Evolutionary conservation across 2,888 invertebrate species (phyloP).

Genomic region (Luffia ferchaultella): DNA sequence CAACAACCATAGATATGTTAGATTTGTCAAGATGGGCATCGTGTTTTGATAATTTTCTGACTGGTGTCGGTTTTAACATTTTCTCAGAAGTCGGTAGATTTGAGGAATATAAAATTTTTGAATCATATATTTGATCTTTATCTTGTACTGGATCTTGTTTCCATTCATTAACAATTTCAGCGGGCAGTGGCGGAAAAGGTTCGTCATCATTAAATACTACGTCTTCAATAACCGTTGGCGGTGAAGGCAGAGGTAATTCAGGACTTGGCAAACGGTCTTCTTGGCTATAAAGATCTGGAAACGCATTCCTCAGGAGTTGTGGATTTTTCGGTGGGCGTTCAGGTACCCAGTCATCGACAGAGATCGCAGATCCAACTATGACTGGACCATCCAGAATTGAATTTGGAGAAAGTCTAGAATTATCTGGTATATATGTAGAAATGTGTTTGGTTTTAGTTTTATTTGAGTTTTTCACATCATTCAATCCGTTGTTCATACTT

Average conservation of each 20-base stretch:
- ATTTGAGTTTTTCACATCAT: neutral
- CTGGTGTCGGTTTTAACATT: too few species aligned
- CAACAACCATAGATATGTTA: too few species aligned
- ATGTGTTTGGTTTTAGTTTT: neutral
- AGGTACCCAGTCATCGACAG: constrained; percentile 74
- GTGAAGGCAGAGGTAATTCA: constrained; percentile 69
- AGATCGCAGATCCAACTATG: constrained; percentile 69
- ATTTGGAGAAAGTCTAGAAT: constrained; percentile 24
- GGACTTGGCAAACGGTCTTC: constrained; percentile 65
- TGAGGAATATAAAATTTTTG: too few species aligned
- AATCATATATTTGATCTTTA: too few species aligned
- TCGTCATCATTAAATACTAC: constrained; percentile 70
- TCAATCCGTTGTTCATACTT: too few species aligned
- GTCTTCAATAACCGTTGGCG: constrained; percentile 66
- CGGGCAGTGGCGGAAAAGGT: constrained; percentile 72
- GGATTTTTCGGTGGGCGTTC: constrained; percentile 83
- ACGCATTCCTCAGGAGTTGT: constrained; percentile 60
- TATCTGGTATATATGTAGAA: neutral
- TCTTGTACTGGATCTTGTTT: constrained; percentile 13
- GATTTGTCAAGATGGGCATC: too few species aligned
- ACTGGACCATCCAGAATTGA: constrained; percentile 68
- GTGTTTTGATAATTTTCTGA: too few species aligned
- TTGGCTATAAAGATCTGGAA: constrained; percentile 40
- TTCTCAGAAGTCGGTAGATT: too few species aligned
- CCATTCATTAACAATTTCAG: constrained; percentile 21